Conservation (phyloP, 2,113 vertebrate species). For the Cyanoliseus patagonus region DNA sequence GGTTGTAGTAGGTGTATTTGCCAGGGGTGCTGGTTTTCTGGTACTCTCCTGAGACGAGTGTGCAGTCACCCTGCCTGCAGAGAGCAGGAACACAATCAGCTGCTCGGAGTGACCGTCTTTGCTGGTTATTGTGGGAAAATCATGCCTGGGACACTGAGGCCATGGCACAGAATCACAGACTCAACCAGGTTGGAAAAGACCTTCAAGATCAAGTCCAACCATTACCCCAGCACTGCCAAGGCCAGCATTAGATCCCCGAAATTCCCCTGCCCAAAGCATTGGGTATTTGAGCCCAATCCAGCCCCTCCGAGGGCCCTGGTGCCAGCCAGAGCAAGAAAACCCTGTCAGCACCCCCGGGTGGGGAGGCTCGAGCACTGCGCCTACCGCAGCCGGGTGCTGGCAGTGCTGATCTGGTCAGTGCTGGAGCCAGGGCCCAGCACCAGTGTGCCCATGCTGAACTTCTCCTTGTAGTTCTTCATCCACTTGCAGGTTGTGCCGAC, state of each 20-base stretch:
- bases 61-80: slow-evolving; percentile 73
- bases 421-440: slow-evolving; percentile 68
- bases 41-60: slow-evolving; percentile 13
- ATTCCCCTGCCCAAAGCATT: fast-evolving
- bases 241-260: background rate
- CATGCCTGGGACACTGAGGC: background rate
- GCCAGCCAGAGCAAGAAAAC: background rate
- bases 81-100: background rate
- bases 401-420: background rate
- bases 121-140: background rate
- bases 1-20: slow-evolving; percentile 68
- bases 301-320: background rate
- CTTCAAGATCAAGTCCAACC: background rate
- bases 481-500: slow-evolving; percentile 77
- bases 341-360: fast-evolving
- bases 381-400: slow-evolving; percentile 72
- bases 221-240: background rate
- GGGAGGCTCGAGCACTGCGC: background rate
- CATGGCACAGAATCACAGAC: background rate
- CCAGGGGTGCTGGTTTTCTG: slow-evolving; percentile 69
- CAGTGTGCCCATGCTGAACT: slow-evolving; percentile 75
- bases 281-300: background rate
- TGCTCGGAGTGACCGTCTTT: background rate
- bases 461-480: slow-evolving; percentile 67
- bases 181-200: background rate